Percentiles rank a stretch among this genome's conserved stretches.
phyloP scores from a whole-genome alignment of 2,888 invertebrate species.

The Norana najaformis region DNA sequence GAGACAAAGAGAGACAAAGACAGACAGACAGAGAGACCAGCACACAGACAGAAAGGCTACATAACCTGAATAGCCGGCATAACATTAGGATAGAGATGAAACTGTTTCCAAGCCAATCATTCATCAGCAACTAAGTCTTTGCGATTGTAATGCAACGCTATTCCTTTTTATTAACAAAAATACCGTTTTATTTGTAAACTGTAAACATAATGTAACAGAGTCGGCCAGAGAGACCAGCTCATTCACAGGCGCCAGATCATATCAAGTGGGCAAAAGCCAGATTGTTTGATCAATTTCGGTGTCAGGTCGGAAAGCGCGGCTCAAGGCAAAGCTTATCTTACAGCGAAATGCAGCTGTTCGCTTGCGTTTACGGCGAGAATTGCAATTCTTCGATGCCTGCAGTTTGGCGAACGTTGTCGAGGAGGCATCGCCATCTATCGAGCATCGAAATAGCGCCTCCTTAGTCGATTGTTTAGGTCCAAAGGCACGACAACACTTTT shows the following conservation, averaged over 20 bases:
- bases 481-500: neutral
- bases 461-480: neutral
- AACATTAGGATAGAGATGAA: neutral
- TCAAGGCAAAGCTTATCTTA: neutral
- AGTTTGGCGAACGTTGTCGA: neutral
- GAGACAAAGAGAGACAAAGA: neutral
- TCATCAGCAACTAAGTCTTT: neutral
- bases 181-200: neutral
- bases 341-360: neutral
- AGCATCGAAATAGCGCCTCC: neutral
- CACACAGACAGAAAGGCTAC: too few species aligned
- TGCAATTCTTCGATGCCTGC: neutral
- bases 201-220: too few species aligned
- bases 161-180: neutral
- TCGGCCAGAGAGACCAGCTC: too few species aligned
- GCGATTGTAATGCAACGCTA: too few species aligned
- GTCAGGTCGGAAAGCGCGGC: too few species aligned
- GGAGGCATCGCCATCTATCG: neutral
- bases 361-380: neutral
- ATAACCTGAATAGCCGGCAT: neutral
- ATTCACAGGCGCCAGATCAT: too few species aligned
- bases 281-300: too few species aligned
- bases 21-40: neutral
- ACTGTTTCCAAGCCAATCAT: neutral
- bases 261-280: too few species aligned